Conservation (phyloP, 2,888 invertebrate species). For the Coronaproctus castanopsis region DNA sequence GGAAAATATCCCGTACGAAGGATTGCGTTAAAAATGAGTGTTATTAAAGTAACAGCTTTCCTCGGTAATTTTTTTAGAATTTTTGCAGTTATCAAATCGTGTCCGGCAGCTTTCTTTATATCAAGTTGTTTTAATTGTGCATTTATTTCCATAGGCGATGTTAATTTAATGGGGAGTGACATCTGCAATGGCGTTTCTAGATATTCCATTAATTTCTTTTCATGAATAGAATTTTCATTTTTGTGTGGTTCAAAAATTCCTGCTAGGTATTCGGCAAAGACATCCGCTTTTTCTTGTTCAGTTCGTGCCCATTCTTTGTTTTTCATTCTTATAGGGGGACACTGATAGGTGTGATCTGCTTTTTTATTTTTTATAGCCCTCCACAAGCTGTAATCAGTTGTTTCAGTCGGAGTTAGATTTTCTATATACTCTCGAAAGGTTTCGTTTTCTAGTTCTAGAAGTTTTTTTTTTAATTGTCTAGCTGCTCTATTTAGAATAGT, state of each 20-base stretch:
- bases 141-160: neutral
- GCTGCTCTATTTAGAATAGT: too few relatives aligned
- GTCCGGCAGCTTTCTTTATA: neutral
- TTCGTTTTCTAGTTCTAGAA: too few relatives aligned
- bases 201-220: too few relatives aligned
- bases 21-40: neutral
- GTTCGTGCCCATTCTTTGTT: neutral
- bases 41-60: neutral
- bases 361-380: too few relatives aligned
- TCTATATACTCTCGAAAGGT: too few relatives aligned
- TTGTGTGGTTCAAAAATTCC: neutral
- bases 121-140: neutral
- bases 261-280: neutral
- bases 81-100: neutral
- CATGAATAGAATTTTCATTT: neutral
- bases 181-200: too few relatives aligned
- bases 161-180: neutral
- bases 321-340: neutral
- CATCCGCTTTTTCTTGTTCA: neutral
- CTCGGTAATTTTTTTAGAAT: neutral
- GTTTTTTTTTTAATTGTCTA: too few relatives aligned
- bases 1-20: neutral
- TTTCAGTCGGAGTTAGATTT: too few relatives aligned
- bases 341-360: too few relatives aligned
- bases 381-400: too few relatives aligned